These are phyloP conservation scores for Lasiurus cinereus DNA, from an alignment of 2,113 vertebrate species.

Conservation along the genomic window DNA sequence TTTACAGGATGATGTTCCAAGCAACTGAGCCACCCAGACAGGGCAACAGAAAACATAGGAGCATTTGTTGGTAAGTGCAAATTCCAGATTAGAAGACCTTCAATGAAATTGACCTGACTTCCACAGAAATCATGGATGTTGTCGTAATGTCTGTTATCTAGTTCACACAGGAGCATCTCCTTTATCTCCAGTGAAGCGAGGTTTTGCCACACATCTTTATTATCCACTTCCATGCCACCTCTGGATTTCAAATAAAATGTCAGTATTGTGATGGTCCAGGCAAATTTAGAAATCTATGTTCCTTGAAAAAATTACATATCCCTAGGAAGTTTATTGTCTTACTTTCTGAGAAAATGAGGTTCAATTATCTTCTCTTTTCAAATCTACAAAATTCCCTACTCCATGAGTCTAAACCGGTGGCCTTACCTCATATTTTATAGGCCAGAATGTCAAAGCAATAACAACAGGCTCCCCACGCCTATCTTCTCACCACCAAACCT, in stretches of 20 bases:
- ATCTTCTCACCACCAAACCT: neutral
- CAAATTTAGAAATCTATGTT: constrained; percentile 19
- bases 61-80: constrained; percentile 23
- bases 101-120: neutral
- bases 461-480: neutral
- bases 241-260: constrained; percentile 41
- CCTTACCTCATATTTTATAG: neutral
- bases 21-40: neutral
- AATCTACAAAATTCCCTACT: neutral
- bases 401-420: neutral
- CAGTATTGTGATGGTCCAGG: neutral
- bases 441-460: neutral
- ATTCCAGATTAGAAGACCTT: constrained; percentile 26
- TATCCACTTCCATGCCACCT: neutral
- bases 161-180: neutral
- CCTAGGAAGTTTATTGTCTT: constrained; percentile 2
- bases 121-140: constrained; percentile 5
- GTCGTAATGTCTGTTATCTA: neutral
- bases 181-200: neutral
- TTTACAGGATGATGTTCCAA: neutral
- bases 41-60: neutral
- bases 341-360: constrained; percentile 32
- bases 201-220: neutral
- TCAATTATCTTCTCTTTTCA: constrained; percentile 1
- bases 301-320: neutral